Evolutionary conservation across 2,113 vertebrate species (phyloP).

Genomic region (Chionis minor): DNA sequence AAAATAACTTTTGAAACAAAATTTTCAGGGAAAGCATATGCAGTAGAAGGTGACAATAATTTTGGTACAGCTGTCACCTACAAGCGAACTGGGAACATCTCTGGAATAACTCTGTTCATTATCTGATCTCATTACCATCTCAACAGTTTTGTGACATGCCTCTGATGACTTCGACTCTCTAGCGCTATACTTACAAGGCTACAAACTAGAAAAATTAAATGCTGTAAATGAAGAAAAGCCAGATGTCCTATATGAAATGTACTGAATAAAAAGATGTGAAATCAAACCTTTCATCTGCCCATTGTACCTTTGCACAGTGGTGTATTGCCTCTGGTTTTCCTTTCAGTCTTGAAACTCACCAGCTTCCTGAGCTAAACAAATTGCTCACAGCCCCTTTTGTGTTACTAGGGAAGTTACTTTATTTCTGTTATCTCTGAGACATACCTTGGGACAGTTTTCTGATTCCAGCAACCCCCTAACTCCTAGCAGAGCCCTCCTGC

Average conservation of each 20-base stretch:
- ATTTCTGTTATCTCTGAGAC: not conserved
- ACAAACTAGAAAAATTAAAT: not conserved
- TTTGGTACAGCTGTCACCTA: not conserved
- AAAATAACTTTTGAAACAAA: not conserved
- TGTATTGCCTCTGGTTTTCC: not conserved
- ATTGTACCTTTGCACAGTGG: not conserved
- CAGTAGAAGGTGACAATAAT: not conserved
- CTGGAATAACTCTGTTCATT: not conserved
- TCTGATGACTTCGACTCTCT: not conserved
- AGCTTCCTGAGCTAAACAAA: not conserved
- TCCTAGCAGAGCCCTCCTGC: not conserved
- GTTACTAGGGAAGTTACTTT: not conserved
- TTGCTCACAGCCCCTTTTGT: not conserved
- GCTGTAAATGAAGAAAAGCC: not conserved
- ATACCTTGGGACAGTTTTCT: not conserved
- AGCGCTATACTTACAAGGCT: not conserved
- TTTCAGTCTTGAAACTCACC: not conserved
- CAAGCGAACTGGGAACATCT: not conserved
- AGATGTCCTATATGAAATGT: not conserved
- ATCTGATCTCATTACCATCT: not conserved
- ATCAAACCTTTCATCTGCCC: not conserved
- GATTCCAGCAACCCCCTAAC: not conserved
- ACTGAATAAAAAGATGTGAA: not conserved
- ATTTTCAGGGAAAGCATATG: not conserved
- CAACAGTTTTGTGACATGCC: not conserved